Evolutionary conservation across 2,888 invertebrate species (phyloP), one percentile per base, ranked within the genome.

Genomic region (Fissipunctia ypsillon): DNA sequence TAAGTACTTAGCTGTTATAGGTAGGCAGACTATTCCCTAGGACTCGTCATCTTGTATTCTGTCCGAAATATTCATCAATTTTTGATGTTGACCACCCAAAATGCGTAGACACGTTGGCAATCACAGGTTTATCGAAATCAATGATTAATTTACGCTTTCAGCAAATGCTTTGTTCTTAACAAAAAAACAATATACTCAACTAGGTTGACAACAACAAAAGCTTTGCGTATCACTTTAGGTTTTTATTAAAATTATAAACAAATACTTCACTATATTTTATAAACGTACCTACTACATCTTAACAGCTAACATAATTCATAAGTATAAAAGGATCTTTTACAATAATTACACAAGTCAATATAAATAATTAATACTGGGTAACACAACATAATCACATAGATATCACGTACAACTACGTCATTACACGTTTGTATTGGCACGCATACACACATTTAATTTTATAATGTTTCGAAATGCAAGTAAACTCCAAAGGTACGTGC

Each of bases 331-430:
- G 52, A 75, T 69, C n/a, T 41, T 65, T 52, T 56, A 73, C 43
- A 64, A 59, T 48, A 63, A 61, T 65, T 31, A 69, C 52, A 69
- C 38, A 80, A 59, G 41, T 56, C 48, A 78, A 70, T 70, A 52
- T 75, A 79, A 65, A 56, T 74, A 76, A 69, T 73, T 78, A 84
- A 84, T 84, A 87, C 86, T 83, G 84, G 68, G 56, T 86, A 82
- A 75, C 84, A 87, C 82, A 84, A 80, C 71, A 64, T 67, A 76
- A 82, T 87, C 82, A 84, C 78, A 79, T 71, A 61, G 31, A 61
- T 74, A 61, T 60, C 52, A 63, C 66, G 31, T 69, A 75, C 59
- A 65, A 69, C 57, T 84, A 86, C n/a, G n/a, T n/a, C 63, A 61
- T 35, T 66, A 67, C 52, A 68, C 35, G 50, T n/a, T n/a, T 63